Evolutionary conservation across 2,888 invertebrate genomes (phyloP).

Genomic region (Cerastis leucographa): DNA sequence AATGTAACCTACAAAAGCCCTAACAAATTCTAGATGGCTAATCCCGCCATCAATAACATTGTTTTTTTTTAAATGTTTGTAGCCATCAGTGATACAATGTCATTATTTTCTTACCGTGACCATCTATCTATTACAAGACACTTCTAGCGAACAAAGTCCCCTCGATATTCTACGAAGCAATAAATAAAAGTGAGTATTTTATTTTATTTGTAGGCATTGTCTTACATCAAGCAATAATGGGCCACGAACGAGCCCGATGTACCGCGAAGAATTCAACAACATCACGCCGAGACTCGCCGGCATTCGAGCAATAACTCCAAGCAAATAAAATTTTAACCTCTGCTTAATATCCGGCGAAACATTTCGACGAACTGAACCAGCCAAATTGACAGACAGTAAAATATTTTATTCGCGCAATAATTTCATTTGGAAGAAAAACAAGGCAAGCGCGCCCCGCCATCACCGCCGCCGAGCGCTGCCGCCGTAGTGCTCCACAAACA

Average conservation of each 20-base stretch:
- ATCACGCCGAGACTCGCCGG: constrained; percentile 77
- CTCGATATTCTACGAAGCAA: constrained; percentile 73
- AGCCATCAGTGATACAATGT: constrained; percentile 42
- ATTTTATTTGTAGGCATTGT: constrained; percentile 86
- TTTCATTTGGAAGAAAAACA: constrained; percentile 90
- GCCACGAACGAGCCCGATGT: constrained; percentile 77
- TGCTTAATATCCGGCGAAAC: constrained; percentile 87
- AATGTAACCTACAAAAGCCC: neutral
- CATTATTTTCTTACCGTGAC: constrained; percentile 60
- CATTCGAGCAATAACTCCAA: constrained; percentile 82
- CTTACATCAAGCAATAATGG: constrained; percentile 84
- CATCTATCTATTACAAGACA: constrained; percentile 65
- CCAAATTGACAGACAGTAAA: constrained; percentile 90
- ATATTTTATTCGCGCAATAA: constrained; percentile 90
- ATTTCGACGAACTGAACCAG: constrained; percentile 80
- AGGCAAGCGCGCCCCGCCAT: constrained; percentile 67
- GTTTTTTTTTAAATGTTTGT: constrained; percentile 18
- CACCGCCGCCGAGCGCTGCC: constrained; percentile 31
- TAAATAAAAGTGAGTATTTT: constrained; percentile 81
- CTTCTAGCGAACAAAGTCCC: constrained; percentile 67
- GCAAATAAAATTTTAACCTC: constrained; percentile 90
- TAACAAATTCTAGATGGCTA: constrained; percentile 9
- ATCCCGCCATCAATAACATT: constrained; percentile 8
- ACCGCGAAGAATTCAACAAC: constrained; percentile 81
- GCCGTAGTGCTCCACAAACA: constrained; percentile 80